A percentile compares a stretch with the other conserved stretches of the same genome.
These are phyloP conservation scores for Oryctes rhinoceros DNA, from an alignment of 1,140 invertebrate species.

Conservation along the genomic window DNA sequence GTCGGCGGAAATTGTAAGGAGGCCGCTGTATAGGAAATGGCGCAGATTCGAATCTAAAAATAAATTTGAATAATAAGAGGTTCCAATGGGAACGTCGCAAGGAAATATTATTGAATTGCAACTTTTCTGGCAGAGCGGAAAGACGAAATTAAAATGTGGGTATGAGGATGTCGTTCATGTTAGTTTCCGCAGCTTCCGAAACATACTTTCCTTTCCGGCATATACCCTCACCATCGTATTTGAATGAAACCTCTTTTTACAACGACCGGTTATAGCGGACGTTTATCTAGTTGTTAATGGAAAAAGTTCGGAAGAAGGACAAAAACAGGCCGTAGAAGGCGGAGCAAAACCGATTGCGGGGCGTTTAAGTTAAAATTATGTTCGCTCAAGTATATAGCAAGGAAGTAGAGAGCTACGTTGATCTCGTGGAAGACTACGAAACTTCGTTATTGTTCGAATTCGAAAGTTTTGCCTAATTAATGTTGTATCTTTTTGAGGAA, in stretches of 20 bases:
- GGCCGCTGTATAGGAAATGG: no score
- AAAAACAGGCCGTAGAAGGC: background rate
- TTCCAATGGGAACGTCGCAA: no score
- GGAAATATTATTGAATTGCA: no score
- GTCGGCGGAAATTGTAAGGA: no score
- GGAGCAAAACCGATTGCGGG: background rate
- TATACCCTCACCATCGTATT: background rate
- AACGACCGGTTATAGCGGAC: background rate
- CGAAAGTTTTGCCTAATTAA: background rate
- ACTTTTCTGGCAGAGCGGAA: no score
- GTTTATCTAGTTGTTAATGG: conserved; percentile 4
- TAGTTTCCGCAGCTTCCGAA: no score
- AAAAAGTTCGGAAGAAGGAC: background rate
- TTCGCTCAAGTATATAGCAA: background rate
- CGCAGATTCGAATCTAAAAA: no score
- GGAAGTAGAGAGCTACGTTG: background rate
- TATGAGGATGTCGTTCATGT: no score
- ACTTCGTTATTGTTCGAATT: background rate
- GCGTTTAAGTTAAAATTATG: conserved; percentile 8
- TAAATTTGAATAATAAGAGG: no score
- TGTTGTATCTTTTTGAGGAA: background rate
- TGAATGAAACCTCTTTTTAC: background rate
- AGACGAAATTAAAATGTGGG: no score
- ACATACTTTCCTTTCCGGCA: background rate
- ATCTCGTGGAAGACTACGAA: background rate